Evolutionary conservation across 2,113 vertebrate species (phyloP).

Genomic region (Rhynchomys soricoides): DNA sequence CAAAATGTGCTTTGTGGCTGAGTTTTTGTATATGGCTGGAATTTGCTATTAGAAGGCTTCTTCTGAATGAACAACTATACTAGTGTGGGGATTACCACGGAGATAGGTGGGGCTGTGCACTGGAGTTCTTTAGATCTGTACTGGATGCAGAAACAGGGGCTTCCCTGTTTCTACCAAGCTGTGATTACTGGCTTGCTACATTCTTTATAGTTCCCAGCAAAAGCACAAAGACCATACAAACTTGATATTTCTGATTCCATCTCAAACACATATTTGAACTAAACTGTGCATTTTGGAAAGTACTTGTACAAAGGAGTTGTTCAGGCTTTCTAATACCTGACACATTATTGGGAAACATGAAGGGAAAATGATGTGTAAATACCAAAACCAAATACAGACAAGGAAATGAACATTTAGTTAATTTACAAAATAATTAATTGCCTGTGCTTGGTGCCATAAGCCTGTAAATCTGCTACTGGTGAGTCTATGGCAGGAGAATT

Average conservation of each 20-base stretch:
- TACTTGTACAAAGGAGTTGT: too few relatives aligned
- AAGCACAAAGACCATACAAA: neutral
- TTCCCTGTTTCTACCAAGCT: neutral
- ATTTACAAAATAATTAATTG: neutral
- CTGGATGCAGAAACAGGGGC: neutral
- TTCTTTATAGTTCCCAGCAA: neutral
- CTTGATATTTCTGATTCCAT: neutral
- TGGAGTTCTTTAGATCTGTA: neutral
- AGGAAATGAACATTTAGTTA: neutral
- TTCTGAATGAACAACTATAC: neutral
- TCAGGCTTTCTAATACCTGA: neutral
- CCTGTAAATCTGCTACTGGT: too few relatives aligned
- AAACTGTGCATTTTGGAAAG: neutral
- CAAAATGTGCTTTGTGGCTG: neutral
- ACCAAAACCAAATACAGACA: neutral
- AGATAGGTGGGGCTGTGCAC: fast-evolving
- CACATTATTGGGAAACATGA: neutral
- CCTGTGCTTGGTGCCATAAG: neutral
- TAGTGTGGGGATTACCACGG: neutral
- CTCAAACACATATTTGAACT: neutral
- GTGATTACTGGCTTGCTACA: neutral
- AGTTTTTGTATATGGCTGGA: neutral
- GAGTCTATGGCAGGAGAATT: neutral
- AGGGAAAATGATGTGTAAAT: neutral
- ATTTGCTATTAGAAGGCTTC: neutral